Base-by-base conservation (phyloP, 1,140 invertebrate genomes). In the Tetramorium simillimum region DNA sequence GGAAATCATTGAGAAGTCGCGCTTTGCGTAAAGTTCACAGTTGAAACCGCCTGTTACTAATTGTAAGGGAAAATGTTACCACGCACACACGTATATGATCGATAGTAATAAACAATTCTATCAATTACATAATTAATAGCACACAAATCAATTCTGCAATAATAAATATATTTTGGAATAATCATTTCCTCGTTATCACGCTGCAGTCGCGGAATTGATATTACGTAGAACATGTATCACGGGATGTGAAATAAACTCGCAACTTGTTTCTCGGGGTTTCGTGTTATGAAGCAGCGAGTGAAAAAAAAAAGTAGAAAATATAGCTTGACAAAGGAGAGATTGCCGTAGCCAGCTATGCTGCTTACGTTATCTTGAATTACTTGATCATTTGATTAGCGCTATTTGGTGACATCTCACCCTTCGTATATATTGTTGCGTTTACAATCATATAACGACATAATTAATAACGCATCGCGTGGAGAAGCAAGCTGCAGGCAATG, bases 101-200 rank as follows among this genome's bases (percentile, higher is more conserved):
- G 16, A 53, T 53, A 14, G 16, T 24, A n/a, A 84, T 46, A 73
- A 84, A 73, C 18, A 84, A 60, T 73, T 73, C 76, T 46, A 65
- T 65, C 3, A 60, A 60, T 73, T 16, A 40, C 4, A 73, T 60
- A 73, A 84, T 60, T 73, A 73, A 84, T 73, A 58, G 3, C 21
- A 21, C 16, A 37, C 37, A 24, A 24, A 62, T 77, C 21, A 46
- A 58, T 58, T 56, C 10, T 24, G 4, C 28, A 56, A 21, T 62
- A 84, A 49, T 72, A 43, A 73, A 75, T 72, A 33, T 16, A 46
- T 49, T 67, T 69, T n/a, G 21, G 3, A 37, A 40, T 46, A 60
- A 46, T 62, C 10, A 84, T 84, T 60, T 21, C 14, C 12, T 84
- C 40, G 28, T 75, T 60, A 60, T 46, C 24, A 33, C 14, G 3